Base-by-base conservation (phyloP, 2,888 invertebrate genomes). In the Cepaea hortensis region DNA sequence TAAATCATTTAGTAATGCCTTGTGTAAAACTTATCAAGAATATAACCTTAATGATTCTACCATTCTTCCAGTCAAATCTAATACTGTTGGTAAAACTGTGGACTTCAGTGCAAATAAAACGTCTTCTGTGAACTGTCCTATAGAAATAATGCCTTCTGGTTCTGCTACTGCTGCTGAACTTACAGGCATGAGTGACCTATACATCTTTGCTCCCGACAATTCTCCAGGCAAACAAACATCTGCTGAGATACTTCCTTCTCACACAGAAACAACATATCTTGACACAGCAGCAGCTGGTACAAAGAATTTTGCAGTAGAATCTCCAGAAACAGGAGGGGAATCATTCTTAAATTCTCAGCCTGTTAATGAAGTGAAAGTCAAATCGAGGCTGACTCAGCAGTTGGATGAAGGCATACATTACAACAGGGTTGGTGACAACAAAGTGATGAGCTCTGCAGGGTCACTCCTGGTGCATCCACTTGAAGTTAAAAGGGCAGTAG, bases 191-290 rank as follows among this genome's bases (percentile, higher is more conserved):
- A 86, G 86, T 82, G 86, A 86, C 48, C 86, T 86, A 0, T 82
- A 86, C 55, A 81, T 35, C 23, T 68, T 68, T 55, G 15, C 23
- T 23, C 76, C 82, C 2, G 15, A 76, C 23, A 82, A 82, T 15
- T 81, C 48, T 2, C 86, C 83, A 35, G 92, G 92, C 88, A 90
- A 89, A 62, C 79, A 92, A 72, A 91, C 75, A 15, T 75, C 75
- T 75, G 75, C 48, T 18, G 48, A 9, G 18, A 5, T 75, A 48
- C 48, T 48, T 18, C 46, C 13, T 15, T 18, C 35, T 72, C 72
- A 72, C 3, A 72, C 15, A 23, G 72, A 23, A 72, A 7, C 6
- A 72, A 72, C 7, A 6, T 72, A 1, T 72, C 72, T 23, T 72
- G 35, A 23, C 35, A n/a, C 6, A 13, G 23, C 9, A 23, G 5